Conservation (phyloP, 2,113 vertebrate species). For the Hipposideros armiger region DNA sequence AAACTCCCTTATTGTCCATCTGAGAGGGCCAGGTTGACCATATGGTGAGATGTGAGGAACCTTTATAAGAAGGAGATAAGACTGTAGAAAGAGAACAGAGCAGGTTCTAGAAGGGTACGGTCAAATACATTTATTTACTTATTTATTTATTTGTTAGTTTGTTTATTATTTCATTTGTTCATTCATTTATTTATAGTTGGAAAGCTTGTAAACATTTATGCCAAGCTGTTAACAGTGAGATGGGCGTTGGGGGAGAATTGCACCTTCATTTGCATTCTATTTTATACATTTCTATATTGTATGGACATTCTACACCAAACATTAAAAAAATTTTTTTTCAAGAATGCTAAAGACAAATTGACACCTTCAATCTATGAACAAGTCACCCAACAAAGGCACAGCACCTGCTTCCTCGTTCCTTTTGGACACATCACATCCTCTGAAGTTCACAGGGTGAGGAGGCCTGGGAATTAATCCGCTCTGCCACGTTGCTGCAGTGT, state of each 20-base stretch:
- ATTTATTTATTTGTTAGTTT: not conserved
- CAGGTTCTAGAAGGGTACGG: not conserved
- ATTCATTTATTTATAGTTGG: not conserved
- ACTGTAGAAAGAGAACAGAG: not conserved
- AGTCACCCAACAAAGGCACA: not conserved
- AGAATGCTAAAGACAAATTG: not conserved
- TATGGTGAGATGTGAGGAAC: not conserved
- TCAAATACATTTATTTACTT: not conserved
- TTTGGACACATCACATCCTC: not conserved
- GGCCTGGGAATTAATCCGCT: not conserved
- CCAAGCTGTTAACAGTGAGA: not conserved
- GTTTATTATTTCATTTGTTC: not conserved
- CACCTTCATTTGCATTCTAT: not conserved
- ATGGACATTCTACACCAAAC: not conserved
- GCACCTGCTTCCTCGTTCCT: not conserved
- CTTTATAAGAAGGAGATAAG: not conserved
- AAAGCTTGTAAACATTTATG: not conserved
- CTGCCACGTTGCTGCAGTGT: not conserved
- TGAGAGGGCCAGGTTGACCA: rapidly evolving
- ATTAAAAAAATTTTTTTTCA: not conserved
- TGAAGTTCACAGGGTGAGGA: not conserved
- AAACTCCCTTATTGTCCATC: not conserved
- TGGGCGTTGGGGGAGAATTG: not conserved
- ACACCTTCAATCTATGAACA: not conserved
- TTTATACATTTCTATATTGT: not conserved